Percentiles rank a stretch among this genome's conserved stretches.
Conservation (phyloP, 2,113 vertebrate species). For the Microcebus tavaratra region DNA sequence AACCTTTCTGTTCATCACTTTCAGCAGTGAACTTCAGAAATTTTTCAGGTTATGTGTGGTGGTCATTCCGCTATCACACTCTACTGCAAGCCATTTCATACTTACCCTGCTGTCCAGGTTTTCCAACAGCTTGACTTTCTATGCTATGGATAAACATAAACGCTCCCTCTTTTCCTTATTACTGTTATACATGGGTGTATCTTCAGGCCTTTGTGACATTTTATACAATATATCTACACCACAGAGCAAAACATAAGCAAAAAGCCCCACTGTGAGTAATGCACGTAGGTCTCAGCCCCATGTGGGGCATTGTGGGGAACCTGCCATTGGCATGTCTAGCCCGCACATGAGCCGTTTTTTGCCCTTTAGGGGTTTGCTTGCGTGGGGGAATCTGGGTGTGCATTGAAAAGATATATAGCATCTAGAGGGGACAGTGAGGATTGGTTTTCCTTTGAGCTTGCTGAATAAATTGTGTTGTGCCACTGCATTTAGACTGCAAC, state of each 20-base stretch:
- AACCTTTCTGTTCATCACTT: not conserved
- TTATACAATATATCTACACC: not conserved
- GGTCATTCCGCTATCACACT: not conserved
- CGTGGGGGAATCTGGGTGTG: not conserved
- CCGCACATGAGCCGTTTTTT: not conserved
- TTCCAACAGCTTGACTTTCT: not conserved
- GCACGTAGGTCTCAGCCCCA: too few relatives aligned
- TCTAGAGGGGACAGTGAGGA: not conserved
- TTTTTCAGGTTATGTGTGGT: not conserved
- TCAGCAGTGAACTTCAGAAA: not conserved
- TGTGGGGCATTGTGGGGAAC: not conserved
- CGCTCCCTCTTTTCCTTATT: not conserved
- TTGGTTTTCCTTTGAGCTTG: not conserved
- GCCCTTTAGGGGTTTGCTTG: not conserved
- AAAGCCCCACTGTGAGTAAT: not conserved
- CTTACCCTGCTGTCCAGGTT: not conserved
- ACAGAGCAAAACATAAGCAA: not conserved
- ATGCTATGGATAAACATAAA: not conserved
- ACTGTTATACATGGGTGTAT: not conserved
- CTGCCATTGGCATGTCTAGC: not conserved
- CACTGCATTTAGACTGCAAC: not conserved
- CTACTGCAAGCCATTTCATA: not conserved
- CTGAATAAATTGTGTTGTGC: not conserved
- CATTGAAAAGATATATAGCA: not conserved
- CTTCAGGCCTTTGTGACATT: not conserved